Conservation (phyloP, 2,113 vertebrate genomes). For the Bujurquina vittata region DNA sequence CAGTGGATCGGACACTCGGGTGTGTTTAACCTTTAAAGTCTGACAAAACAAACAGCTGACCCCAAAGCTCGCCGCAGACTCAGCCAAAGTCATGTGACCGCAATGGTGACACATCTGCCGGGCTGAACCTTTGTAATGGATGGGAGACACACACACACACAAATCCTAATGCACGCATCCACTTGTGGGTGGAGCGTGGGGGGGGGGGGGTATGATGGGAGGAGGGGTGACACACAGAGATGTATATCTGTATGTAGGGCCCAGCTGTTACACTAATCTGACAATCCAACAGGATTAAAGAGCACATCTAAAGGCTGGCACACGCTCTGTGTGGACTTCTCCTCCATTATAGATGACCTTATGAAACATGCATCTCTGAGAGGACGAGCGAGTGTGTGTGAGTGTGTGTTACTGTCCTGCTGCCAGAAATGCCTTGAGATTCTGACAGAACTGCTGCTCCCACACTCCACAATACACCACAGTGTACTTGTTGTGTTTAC, state of each 20-base stretch:
- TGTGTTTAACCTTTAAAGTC: constrained; percentile 41
- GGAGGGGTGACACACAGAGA: constrained; percentile 47
- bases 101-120: constrained; percentile 57
- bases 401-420: constrained; percentile 53
- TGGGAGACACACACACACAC: constrained; percentile 32
- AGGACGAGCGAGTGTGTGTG: constrained; percentile 16
- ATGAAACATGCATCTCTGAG: constrained; percentile 70
- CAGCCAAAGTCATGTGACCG: constrained; percentile 49
- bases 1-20: neutral
- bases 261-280: constrained; percentile 80
- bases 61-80: constrained; percentile 10
- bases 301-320: constrained; percentile 33
- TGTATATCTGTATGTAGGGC: constrained; percentile 67
- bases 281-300: constrained; percentile 76
- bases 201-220: constrained; percentile 6
- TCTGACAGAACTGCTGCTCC: constrained; percentile 59
- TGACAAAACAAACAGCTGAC: constrained; percentile 42
- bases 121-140: constrained; percentile 48
- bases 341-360: constrained; percentile 72
- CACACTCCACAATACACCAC: constrained; percentile 52
- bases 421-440: constrained; percentile 64
- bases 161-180: constrained; percentile 5
- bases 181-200: neutral
- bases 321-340: constrained; percentile 55
- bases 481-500: constrained; percentile 19